A percentile compares a stretch with the other conserved stretches of the same genome.
phyloP scores from a whole-genome alignment of 2,888 invertebrate genomes.

The Catocala nupta region DNA sequence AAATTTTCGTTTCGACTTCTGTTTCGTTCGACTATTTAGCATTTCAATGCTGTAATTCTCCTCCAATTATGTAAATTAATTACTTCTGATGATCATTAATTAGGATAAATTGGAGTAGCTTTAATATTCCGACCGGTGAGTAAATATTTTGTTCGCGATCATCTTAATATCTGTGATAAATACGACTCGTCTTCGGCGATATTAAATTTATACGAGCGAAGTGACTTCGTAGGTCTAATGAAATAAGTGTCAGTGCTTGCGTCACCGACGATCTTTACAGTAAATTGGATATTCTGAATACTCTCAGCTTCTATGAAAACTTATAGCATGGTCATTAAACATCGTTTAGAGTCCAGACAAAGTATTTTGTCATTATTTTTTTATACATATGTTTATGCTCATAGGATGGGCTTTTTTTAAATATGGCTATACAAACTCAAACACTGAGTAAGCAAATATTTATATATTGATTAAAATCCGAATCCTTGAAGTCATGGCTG shows the following conservation, averaged over 20 bases:
- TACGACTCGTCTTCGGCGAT: background rate
- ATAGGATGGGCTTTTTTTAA: too few species aligned
- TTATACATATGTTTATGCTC: too few species aligned
- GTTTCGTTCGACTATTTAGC: conserved; percentile 66
- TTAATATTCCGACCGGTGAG: conserved; percentile 33
- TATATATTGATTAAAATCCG: too few species aligned
- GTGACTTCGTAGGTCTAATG: background rate
- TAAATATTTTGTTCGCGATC: conserved; percentile 28
- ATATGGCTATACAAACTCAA: too few species aligned
- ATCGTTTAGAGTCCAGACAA: too few species aligned
- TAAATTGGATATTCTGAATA: background rate
- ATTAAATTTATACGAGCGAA: conserved; percentile 4
- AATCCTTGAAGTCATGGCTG: too few species aligned
- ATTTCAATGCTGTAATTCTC: conserved; percentile 66
- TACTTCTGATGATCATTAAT: conserved; percentile 69
- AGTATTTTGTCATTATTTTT: too few species aligned
- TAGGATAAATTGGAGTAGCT: conserved; percentile 53
- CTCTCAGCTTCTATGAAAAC: too few species aligned
- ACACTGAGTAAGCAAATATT: too few species aligned
- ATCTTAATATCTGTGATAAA: conserved; percentile 19
- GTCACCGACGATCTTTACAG: too few species aligned
- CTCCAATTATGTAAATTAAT: conserved; percentile 75
- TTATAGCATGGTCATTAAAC: too few species aligned
- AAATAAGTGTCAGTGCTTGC: too few species aligned
- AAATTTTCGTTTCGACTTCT: conserved; percentile 58